phyloP scores from a whole-genome alignment of 2,113 vertebrate genomes.

The Symphodus melops region DNA sequence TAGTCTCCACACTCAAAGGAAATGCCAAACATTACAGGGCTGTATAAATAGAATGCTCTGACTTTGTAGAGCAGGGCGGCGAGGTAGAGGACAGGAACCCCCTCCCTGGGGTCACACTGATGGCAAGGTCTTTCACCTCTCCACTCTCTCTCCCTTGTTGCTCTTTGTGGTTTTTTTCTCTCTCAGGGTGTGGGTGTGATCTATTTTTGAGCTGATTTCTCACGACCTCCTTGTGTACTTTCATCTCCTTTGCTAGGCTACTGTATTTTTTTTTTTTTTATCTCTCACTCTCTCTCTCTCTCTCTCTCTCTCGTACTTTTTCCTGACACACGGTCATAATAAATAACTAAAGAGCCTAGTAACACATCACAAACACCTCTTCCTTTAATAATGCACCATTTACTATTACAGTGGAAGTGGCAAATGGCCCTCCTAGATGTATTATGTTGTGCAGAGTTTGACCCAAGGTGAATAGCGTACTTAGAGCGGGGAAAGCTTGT shows the following conservation, averaged over 20 bases:
- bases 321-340: slow-evolving; percentile 31
- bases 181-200: slow-evolving; percentile 25
- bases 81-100: slow-evolving; percentile 76
- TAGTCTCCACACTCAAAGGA: slow-evolving; percentile 71
- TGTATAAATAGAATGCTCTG: slow-evolving; percentile 81
- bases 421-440: slow-evolving; percentile 34
- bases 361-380: slow-evolving; percentile 57
- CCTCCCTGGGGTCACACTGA: slow-evolving; percentile 67
- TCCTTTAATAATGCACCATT: slow-evolving; percentile 63
- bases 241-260: slow-evolving; percentile 16
- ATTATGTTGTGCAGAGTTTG: slow-evolving; percentile 29
- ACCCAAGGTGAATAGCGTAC: slow-evolving; percentile 34
- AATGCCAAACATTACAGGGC: slow-evolving; percentile 83
- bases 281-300: background rate
- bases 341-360: slow-evolving; percentile 54
- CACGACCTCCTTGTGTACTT: slow-evolving; percentile 24
- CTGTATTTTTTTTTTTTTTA: slow-evolving; percentile 10
- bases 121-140: slow-evolving; percentile 64
- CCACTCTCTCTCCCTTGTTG: slow-evolving; percentile 34
- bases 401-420: slow-evolving; percentile 38
- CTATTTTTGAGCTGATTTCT: slow-evolving; percentile 58
- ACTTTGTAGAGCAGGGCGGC: slow-evolving; percentile 65
- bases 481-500: background rate
- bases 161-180: slow-evolving; percentile 57
- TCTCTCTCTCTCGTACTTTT: background rate